Conservation (phyloP, 2,888 invertebrate species). For the Tupiocoris notatus region DNA sequence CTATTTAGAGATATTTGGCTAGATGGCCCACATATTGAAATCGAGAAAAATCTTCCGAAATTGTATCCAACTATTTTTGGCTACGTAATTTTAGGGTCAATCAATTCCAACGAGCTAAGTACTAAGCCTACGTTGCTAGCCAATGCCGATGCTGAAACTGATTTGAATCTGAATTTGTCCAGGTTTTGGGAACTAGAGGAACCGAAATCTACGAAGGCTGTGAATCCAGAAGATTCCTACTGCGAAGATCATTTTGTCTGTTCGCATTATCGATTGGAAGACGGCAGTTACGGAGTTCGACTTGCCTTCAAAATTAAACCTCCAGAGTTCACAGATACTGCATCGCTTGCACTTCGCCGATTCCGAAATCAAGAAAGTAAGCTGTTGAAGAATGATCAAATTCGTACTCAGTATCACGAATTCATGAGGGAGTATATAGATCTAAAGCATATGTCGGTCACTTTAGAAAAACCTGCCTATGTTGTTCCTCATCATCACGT, state of each 20-base stretch:
- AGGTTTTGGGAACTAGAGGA: too few relatives aligned
- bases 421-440: slow-evolving; percentile 16
- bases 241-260: slow-evolving; percentile 19
- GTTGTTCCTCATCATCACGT: slow-evolving; percentile 11
- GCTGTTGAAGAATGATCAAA: slow-evolving; percentile 4
- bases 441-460: slow-evolving; percentile 16
- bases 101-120: background rate
- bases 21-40: background rate
- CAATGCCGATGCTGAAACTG: background rate
- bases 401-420: background rate
- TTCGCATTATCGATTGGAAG: slow-evolving; percentile 7
- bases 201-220: background rate
- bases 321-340: background rate
- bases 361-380: slow-evolving; percentile 9
- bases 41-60: background rate
- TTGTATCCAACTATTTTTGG: slow-evolving; percentile 19
- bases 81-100: slow-evolving; percentile 12
- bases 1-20: slow-evolving; percentile 5
- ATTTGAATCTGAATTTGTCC: too few relatives aligned
- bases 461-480: background rate
- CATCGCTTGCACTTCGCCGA: background rate
- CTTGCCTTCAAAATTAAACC: slow-evolving; percentile 5
- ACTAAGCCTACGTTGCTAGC: background rate
- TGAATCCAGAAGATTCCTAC: slow-evolving; percentile 4
- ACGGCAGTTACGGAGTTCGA: slow-evolving; percentile 16